Evolutionary conservation across 2,888 invertebrate species (phyloP).

Genomic region (Callyntrura guangdongensis): DNA sequence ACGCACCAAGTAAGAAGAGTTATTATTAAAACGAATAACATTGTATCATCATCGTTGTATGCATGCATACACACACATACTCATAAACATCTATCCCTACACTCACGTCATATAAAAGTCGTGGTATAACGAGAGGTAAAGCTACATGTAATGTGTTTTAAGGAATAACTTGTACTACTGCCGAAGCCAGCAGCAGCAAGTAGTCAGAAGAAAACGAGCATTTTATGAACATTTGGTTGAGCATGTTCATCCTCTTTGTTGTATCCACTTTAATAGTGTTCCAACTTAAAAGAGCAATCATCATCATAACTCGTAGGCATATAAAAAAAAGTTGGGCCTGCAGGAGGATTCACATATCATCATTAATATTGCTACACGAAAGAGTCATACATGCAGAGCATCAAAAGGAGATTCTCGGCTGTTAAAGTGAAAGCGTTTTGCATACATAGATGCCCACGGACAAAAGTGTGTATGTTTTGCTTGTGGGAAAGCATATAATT

Average conservation of each 20-base stretch:
- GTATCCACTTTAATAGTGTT: slow-evolving; percentile 61
- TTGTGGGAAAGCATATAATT: not conserved
- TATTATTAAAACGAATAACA: slow-evolving; percentile 45
- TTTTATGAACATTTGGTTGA: slow-evolving; percentile 28
- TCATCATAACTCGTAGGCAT: slow-evolving; percentile 47
- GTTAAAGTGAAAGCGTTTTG: slow-evolving; percentile 40
- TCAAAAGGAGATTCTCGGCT: slow-evolving; percentile 15
- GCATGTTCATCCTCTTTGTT: slow-evolving; percentile 52
- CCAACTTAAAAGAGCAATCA: slow-evolving; percentile 70
- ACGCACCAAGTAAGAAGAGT: slow-evolving; percentile 16
- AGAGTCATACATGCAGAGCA: not conserved
- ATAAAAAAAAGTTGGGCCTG: slow-evolving; percentile 67
- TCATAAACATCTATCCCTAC: not conserved
- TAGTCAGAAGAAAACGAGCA: slow-evolving; percentile 13
- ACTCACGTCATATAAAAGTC: not conserved
- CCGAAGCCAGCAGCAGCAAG: not conserved
- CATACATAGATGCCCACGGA: slow-evolving; percentile 12
- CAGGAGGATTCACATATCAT: slow-evolving; percentile 60
- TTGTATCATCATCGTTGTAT: not conserved
- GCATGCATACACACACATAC: not conserved
- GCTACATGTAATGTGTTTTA: not conserved
- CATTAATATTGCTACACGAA: slow-evolving; percentile 34
- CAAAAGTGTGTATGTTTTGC: not conserved
- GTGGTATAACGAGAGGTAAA: not conserved
- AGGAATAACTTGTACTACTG: not conserved